phyloP scores from a whole-genome alignment of 2,113 vertebrate species.

The Silurus meridionalis region DNA sequence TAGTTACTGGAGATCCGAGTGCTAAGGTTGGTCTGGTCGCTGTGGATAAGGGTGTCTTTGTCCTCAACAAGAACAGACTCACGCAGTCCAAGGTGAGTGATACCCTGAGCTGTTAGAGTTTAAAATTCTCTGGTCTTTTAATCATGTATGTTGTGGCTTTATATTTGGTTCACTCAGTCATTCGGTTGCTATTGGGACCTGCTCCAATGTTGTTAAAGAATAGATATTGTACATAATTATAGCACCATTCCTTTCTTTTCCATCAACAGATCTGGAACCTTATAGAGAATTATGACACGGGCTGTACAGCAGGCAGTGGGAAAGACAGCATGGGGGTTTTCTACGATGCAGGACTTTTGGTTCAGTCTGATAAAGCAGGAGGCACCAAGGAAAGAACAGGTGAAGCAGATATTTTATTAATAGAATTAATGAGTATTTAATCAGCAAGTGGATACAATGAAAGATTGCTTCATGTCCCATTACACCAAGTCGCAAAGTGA shows the following conservation, averaged over 20 bases:
- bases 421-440: not conserved
- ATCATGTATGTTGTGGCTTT: not conserved
- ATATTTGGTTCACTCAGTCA: not conserved
- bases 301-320: constrained; percentile 69
- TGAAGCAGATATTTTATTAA: not conserved
- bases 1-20: constrained; percentile 66
- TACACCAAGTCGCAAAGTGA: too few relatives aligned
- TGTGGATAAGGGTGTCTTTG: constrained; percentile 68
- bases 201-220: not conserved
- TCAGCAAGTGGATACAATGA: not conserved
- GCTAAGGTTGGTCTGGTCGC: constrained; percentile 68
- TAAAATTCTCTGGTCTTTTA: not conserved
- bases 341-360: constrained; percentile 67
- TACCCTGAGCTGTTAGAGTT: too few relatives aligned
- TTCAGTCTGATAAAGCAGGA: constrained; percentile 57
- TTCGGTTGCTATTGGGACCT: not conserved
- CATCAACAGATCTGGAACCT: constrained; percentile 66
- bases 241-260: not conserved
- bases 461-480: too few relatives aligned
- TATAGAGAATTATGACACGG: constrained; percentile 67
- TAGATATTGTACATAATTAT: not conserved
- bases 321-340: constrained; percentile 63
- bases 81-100: constrained; percentile 66
- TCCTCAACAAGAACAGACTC: constrained; percentile 66
- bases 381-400: constrained; percentile 61